Base-by-base conservation (phyloP, 2,797 vertebrate species). In the Oreonectes daqikongensis region DNA sequence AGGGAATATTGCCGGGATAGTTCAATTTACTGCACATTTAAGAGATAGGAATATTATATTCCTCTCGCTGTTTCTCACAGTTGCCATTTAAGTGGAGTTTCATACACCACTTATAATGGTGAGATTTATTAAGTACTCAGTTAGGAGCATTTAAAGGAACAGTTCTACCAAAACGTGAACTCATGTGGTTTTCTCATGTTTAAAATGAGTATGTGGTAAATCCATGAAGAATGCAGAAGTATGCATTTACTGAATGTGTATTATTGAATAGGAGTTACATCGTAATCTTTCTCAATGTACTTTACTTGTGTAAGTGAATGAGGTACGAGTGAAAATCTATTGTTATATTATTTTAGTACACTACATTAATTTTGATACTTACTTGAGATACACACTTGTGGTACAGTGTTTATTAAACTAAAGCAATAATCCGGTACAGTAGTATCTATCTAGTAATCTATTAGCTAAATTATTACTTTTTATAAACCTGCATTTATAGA, bases 1-100 rank as follows among this genome's bases (percentile, higher is more conserved):
- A 86, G 93, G 93, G 92, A 93, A 92, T 93, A 92, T 92, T 89
- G 82, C 89, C 88, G 91, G 90, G 85, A 91, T 92, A 92, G 90
- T 90, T 91, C 89, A 88, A 88, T 91, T 89, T 90, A 89, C 83
- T 83, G 89, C 89, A 89, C 88, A 90, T 88, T 90, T 91, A 76
- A 68, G 46, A 77, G 74, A 81, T 72, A 38, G 69, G 60, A 74
- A 69, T 69, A 69, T 74, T 81, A 74, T 81, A 73, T 67, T 72
- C 65, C 52, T 66, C 22, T 48, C 10, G n/a, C 18, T 63, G 26
- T n/a, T 26, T 68, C 65, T 10, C 30, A 65, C 74, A 24, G 74
- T 68, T 38, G 53, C 28, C 64, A 59, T 75, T 46, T 38, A 35
- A 48, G 11, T 28, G 40, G 40, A n/a, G 53, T 38, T 60, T 50